Evolutionary conservation across 2,113 vertebrate species (phyloP).

Genomic region (Siniperca chuatsi): DNA sequence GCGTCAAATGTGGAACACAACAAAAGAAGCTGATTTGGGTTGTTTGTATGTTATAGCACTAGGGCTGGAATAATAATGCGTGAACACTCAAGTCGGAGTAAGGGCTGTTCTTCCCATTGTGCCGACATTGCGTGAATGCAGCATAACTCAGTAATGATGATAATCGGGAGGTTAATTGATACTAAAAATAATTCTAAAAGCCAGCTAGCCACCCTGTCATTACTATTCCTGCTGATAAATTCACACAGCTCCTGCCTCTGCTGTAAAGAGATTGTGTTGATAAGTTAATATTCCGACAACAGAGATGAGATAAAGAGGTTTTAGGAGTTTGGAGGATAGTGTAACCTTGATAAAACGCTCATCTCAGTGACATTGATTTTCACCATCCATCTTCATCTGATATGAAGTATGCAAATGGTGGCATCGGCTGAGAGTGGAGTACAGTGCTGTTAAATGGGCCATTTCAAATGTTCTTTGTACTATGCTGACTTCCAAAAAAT

Average conservation of each 20-base stretch:
- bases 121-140: too few species aligned
- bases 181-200: constrained; percentile 30
- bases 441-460: constrained; percentile 91
- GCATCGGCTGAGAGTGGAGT: constrained; percentile 83
- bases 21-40: background rate
- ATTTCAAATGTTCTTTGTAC: constrained; percentile 87
- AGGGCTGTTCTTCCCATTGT: background rate
- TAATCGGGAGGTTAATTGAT: constrained; percentile 20
- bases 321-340: constrained; percentile 87
- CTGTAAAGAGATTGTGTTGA: constrained; percentile 73
- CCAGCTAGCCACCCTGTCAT: constrained; percentile 53
- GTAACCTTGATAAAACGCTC: constrained; percentile 95
- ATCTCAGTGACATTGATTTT: constrained; percentile 91
- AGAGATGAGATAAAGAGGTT: constrained; percentile 86
- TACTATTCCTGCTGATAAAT: constrained; percentile 48
- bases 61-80: background rate
- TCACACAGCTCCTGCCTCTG: constrained; percentile 42
- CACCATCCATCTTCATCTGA: constrained; percentile 94
- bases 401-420: constrained; percentile 94
- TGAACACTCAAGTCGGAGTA: background rate
- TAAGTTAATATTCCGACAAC: constrained; percentile 83
- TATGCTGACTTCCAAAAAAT: constrained; percentile 87
- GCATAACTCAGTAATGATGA: background rate
- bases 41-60: background rate
- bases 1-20: background rate